Conservation (phyloP, 2,888 invertebrate genomes). For the Microplitis manilae region DNA sequence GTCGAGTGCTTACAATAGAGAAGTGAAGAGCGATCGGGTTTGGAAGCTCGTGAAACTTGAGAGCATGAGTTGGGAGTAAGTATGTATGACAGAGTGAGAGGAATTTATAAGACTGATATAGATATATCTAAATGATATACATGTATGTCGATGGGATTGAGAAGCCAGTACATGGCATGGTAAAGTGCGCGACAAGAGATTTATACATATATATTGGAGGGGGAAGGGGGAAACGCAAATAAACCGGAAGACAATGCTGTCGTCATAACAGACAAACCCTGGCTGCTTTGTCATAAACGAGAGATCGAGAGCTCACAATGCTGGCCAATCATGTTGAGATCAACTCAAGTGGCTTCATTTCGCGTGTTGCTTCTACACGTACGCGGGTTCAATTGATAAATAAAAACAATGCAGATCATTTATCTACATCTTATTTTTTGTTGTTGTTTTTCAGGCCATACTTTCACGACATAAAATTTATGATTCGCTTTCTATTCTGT, state of each 20-base stretch:
- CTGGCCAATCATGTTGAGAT: slow-evolving; percentile 56
- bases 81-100: too few relatives aligned
- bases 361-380: slow-evolving; percentile 20
- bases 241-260: slow-evolving; percentile 58
- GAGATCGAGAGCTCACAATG: slow-evolving; percentile 57
- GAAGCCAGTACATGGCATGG: slow-evolving; percentile 15
- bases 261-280: slow-evolving; percentile 36
- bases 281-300: slow-evolving; percentile 56
- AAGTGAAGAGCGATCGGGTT: slow-evolving; percentile 51
- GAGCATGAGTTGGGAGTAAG: background rate
- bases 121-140: too few relatives aligned
- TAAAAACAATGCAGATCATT: slow-evolving; percentile 29
- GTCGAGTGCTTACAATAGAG: slow-evolving; percentile 6
- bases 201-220: slow-evolving; percentile 20
- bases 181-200: slow-evolving; percentile 13
- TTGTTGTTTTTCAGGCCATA: background rate
- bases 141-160: too few relatives aligned
- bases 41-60: slow-evolving; percentile 47
- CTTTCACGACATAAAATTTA: too few relatives aligned
- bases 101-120: too few relatives aligned
- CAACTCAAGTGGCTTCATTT: slow-evolving; percentile 21
- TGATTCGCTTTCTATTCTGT: too few relatives aligned
- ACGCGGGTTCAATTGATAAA: slow-evolving; percentile 38
- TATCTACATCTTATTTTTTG: background rate
- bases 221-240: slow-evolving; percentile 48